Percentiles rank a stretch among this genome's conserved stretches.
These are phyloP conservation scores for Antennarius striatus DNA, from an alignment of 2,113 vertebrate species.

Conservation along the genomic window DNA sequence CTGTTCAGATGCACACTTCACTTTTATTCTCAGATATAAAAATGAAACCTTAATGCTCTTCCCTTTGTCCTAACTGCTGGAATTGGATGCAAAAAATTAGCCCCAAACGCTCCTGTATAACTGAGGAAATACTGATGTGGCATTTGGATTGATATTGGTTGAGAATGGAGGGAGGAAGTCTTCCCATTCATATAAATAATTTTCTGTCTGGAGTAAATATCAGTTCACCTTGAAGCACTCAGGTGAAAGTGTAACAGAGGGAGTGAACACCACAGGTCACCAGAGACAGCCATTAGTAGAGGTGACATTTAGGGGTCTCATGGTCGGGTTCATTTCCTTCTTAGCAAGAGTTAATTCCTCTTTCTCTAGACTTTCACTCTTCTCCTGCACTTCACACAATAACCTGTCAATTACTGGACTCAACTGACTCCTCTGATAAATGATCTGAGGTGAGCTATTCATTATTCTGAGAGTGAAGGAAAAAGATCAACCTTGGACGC, in stretches of 20 bases:
- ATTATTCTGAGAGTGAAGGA: too few relatives aligned
- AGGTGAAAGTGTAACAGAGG: neutral
- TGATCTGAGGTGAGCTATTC: too few relatives aligned
- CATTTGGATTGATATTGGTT: conserved; percentile 27
- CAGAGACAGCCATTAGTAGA: conserved; percentile 24
- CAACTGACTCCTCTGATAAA: too few relatives aligned
- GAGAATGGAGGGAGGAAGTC: conserved; percentile 10
- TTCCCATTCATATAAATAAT: conserved; percentile 2
- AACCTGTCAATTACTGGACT: neutral
- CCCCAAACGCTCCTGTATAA: conserved; percentile 28
- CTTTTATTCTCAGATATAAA: neutral
- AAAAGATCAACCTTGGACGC: too few relatives aligned
- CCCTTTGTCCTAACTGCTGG: conserved; percentile 22
- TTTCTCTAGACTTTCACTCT: neutral
- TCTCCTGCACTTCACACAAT: neutral
- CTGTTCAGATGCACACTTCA: neutral
- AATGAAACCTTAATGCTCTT: conserved; percentile 54
- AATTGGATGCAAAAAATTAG: conserved; percentile 32
- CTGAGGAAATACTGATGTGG: conserved; percentile 18
- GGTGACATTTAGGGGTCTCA: neutral
- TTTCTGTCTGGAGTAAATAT: conserved; percentile 6
- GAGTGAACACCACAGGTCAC: neutral
- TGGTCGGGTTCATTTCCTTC: conserved; percentile 7
- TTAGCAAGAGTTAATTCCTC: neutral
- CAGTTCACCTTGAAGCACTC: conserved; percentile 7